Base-by-base conservation (phyloP, 2,113 vertebrate genomes). In the Plecturocebus donacophilus region DNA sequence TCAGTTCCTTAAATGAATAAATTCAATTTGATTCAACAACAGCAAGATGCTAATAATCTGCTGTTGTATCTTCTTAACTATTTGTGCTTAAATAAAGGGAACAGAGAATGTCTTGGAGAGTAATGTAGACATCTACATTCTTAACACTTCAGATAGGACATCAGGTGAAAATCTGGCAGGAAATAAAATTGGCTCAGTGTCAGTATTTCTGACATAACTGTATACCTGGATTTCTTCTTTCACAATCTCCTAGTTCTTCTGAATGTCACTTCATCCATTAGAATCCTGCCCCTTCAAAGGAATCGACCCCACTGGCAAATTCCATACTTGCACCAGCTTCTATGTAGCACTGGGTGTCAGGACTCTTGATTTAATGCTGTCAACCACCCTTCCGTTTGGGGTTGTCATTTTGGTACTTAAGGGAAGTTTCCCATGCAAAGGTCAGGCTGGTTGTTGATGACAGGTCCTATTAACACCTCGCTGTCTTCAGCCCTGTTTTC, bases 11-110 rank as follows among this genome's bases (percentile, higher is more conserved):
- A 85, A 92, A 68, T 56, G 8, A 81, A 7, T 79, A 5, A 84
- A 80, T 71, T 95, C 27, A 68, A 38, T 90, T 97, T 90, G 47
- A 93, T 47, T 92, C 13, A 68, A 93, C 11, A 85, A 47, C 6
- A 90, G n/a, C 32, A 95, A 84, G 23, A 76, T 77, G 23, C 23
- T 81, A 77, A 40, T 49, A 71, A 90, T 42, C 68, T 58, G 17
- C n/a, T 45, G n/a, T 82, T 54, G 75, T 10, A 45, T 90, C 73
- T 86, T 75, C 21, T 70, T 68, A 80, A 81, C 21, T 9, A 76
- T 58, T 79, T 92, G 45, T 54, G 49, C 56, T 90, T 73, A 90
- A 76, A 90, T 64, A 80, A 82, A 81, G 42, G 56, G 45, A 88
- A 79, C 16, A 90, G 16, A 56, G 77, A 92, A 88, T 58, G 1